Evolutionary conservation across 2,888 invertebrate species (phyloP).

Genomic region (Drosophila mettleri): DNA sequence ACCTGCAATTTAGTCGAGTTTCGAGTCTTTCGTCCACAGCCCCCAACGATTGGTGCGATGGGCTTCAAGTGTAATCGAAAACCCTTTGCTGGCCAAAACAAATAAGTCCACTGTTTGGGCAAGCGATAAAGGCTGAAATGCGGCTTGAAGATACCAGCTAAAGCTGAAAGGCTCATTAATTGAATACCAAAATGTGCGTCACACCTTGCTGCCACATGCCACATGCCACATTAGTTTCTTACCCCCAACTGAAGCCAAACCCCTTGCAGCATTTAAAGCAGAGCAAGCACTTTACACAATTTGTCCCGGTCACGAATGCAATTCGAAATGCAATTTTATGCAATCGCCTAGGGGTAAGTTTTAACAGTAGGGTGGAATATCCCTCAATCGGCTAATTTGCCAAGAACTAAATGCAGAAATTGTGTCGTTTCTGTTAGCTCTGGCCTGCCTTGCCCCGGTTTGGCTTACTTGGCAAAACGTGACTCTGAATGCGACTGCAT

Average conservation of each 20-base stretch:
- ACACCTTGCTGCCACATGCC: constrained; percentile 52
- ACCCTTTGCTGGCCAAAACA: constrained; percentile 61
- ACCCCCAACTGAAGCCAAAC: neutral
- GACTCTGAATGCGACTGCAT: constrained; percentile 53
- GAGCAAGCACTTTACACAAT: constrained; percentile 62
- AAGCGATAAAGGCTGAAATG: constrained; percentile 54
- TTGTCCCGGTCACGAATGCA: constrained; percentile 75
- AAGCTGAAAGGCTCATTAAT: constrained; percentile 54
- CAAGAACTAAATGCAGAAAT: constrained; percentile 46
- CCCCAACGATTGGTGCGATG: constrained; percentile 23
- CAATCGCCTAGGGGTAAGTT: constrained; percentile 58
- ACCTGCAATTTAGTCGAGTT: constrained; percentile 59
- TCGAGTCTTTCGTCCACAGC: constrained; percentile 32
- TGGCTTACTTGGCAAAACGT: constrained; percentile 67
- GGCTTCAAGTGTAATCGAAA: constrained; percentile 54
- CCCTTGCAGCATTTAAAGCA: constrained; percentile 18
- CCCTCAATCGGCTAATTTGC: constrained; percentile 46
- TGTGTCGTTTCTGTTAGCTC: constrained; percentile 45
- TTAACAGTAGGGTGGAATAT: constrained; percentile 46
- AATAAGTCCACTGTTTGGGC: constrained; percentile 55
- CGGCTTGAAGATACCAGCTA: constrained; percentile 42
- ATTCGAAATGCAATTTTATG: constrained; percentile 74
- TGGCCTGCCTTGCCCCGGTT: neutral
- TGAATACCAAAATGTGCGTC: constrained; percentile 61
- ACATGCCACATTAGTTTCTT: constrained; percentile 27